These are phyloP conservation scores for Tor tambroides DNA, from an alignment of 2,113 vertebrate species.

Conservation along the genomic window DNA sequence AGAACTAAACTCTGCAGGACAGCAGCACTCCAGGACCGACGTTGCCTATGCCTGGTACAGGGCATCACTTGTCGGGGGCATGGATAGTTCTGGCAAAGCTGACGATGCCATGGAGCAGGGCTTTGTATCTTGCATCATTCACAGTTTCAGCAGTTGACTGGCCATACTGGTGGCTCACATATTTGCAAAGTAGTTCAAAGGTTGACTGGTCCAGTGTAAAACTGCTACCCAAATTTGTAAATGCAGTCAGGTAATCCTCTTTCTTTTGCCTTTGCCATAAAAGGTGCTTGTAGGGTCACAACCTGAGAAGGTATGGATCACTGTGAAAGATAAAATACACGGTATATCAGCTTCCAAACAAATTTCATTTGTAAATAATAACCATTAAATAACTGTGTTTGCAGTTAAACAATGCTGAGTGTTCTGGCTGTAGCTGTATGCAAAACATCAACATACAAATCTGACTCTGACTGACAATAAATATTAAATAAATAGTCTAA, in stretches of 20 bases:
- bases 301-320: too few species aligned
- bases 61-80: conserved; percentile 46
- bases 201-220: conserved; percentile 49
- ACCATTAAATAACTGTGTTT: not conserved
- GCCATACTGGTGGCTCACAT: conserved; percentile 55
- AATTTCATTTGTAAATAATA: too few species aligned
- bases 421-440: not conserved
- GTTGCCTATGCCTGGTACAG: not conserved
- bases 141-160: conserved; percentile 48
- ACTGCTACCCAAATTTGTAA: conserved; percentile 51
- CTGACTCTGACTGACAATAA: not conserved
- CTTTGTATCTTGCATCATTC: conserved; percentile 49
- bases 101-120: conserved; percentile 45
- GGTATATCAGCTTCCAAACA: too few species aligned
- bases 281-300: too few species aligned
- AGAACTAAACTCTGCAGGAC: too few species aligned
- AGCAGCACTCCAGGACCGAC: too few species aligned
- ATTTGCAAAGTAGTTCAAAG: conserved; percentile 50
- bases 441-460: not conserved
- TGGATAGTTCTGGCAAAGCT: conserved; percentile 51
- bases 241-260: conserved; percentile 37
- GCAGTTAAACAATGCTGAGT: not conserved
- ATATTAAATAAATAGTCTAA: not conserved
- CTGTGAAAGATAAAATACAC: too few species aligned
- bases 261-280: too few species aligned